These are phyloP conservation scores for Ciconia stormi DNA, from an alignment of 2,113 vertebrate species.

Conservation along the genomic window DNA sequence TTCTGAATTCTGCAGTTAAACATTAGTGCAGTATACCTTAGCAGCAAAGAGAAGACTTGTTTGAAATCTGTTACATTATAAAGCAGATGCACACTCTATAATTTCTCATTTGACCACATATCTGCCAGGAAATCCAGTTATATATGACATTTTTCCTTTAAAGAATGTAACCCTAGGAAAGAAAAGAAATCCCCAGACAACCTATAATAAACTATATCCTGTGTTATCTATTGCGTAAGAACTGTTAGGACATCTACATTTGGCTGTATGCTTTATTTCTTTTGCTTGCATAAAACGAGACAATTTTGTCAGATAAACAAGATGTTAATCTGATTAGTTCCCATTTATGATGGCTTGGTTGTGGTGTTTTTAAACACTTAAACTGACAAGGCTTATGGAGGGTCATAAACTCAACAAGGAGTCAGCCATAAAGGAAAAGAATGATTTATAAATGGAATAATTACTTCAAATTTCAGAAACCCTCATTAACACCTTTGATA, in stretches of 20 bases:
- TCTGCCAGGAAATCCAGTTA: not conserved
- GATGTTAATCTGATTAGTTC: conserved; percentile 61
- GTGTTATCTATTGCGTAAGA: not conserved
- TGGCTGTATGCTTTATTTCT: conserved; percentile 48
- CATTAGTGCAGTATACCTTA: not conserved
- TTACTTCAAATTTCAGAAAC: conserved; percentile 49
- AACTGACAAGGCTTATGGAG: conserved; percentile 66
- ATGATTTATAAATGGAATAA: conserved; percentile 60
- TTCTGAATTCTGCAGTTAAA: not conserved
- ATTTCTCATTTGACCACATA: not conserved
- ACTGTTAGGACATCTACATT: not conserved
- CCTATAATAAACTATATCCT: not conserved
- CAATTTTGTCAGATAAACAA: conserved; percentile 61
- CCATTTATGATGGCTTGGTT: conserved; percentile 54
- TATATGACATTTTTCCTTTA: not conserved
- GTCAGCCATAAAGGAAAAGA: conserved; percentile 52
- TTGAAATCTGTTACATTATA: not conserved
- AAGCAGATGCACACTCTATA: not conserved
- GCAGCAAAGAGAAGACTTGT: not conserved
- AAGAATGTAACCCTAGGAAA: not conserved
- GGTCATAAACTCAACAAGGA: conserved; percentile 64
- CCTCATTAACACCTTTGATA: conserved; percentile 49
- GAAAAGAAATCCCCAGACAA: not conserved
- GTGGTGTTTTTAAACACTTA: conserved; percentile 57
- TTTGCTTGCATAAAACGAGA: conserved; percentile 47